phyloP scores from a whole-genome alignment of 2,888 invertebrate species.

The Lysandra bellargus region DNA sequence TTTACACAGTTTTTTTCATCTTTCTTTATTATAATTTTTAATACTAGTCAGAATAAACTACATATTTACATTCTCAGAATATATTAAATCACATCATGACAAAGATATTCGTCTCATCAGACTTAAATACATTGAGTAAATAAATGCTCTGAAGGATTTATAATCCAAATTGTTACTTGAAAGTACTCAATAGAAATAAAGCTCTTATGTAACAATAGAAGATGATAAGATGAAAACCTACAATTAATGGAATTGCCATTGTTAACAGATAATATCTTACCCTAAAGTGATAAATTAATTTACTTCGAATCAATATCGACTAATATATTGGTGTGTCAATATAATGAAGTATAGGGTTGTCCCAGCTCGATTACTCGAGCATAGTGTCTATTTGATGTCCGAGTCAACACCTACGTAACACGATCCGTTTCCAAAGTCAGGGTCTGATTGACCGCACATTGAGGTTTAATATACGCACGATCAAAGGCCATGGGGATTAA shows the following conservation, averaged over 20 bases:
- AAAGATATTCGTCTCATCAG: not conserved
- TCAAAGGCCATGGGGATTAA: slow-evolving; percentile 39
- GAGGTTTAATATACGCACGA: slow-evolving; percentile 50
- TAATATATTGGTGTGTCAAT: slow-evolving; percentile 42
- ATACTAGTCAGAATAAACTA: too few species aligned
- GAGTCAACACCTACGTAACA: slow-evolving; percentile 69
- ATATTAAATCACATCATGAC: not conserved
- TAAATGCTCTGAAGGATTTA: not conserved
- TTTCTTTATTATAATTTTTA: too few species aligned
- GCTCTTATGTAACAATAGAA: slow-evolving; percentile 5
- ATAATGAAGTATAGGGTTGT: slow-evolving; percentile 54
- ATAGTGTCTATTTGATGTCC: slow-evolving; percentile 62
- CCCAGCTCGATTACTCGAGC: slow-evolving; percentile 61
- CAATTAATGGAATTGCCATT: slow-evolving; percentile 4
- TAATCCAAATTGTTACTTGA: not conserved
- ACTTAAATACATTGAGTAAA: not conserved
- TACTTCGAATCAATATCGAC: slow-evolving; percentile 18
- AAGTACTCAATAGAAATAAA: not conserved
- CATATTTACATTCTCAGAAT: too few species aligned
- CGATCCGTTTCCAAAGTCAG: slow-evolving; percentile 60
- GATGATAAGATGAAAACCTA: not conserved
- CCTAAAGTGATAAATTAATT: slow-evolving; percentile 18
- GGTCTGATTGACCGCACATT: slow-evolving; percentile 61
- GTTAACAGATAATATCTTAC: not conserved
- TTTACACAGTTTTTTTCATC: too few species aligned